Evolutionary conservation across 1,140 invertebrate species (phyloP).

Genomic region (Nymphalis io): DNA sequence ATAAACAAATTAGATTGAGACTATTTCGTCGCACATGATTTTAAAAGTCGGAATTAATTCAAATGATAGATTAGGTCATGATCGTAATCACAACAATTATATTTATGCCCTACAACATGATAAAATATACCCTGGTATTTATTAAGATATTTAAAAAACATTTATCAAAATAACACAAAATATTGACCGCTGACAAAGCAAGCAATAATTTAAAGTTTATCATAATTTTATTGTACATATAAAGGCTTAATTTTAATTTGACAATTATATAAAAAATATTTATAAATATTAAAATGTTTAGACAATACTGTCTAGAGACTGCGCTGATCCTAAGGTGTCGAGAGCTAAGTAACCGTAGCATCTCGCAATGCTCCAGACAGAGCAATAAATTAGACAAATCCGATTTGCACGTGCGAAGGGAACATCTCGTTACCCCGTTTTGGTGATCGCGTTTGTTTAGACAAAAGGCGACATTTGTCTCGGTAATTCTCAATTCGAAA

Average conservation of each 20-base stretch:
- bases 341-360: constrained; percentile 67
- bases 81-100: too few relatives aligned
- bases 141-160: too few relatives aligned
- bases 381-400: constrained; percentile 77
- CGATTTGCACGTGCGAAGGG: constrained; percentile 71
- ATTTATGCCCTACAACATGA: too few relatives aligned
- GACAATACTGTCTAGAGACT: constrained; percentile 15
- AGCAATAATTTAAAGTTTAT: too few relatives aligned
- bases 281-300: not conserved
- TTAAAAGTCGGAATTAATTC: too few relatives aligned
- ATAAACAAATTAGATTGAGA: not conserved
- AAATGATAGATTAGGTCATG: too few relatives aligned
- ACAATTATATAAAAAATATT: not conserved
- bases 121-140: too few relatives aligned
- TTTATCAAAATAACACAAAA: too few relatives aligned
- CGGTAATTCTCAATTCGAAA: constrained; percentile 51
- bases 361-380: constrained; percentile 59
- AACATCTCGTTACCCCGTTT: constrained; percentile 58
- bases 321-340: constrained; percentile 43
- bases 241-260: too few relatives aligned
- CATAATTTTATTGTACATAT: too few relatives aligned
- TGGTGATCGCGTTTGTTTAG: constrained; percentile 60
- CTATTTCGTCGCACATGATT: not conserved
- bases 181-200: too few relatives aligned
- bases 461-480: constrained; percentile 62